Evolutionary conservation across 2,888 invertebrate species (phyloP).

Genomic region (Diloba caeruleocephala): DNA sequence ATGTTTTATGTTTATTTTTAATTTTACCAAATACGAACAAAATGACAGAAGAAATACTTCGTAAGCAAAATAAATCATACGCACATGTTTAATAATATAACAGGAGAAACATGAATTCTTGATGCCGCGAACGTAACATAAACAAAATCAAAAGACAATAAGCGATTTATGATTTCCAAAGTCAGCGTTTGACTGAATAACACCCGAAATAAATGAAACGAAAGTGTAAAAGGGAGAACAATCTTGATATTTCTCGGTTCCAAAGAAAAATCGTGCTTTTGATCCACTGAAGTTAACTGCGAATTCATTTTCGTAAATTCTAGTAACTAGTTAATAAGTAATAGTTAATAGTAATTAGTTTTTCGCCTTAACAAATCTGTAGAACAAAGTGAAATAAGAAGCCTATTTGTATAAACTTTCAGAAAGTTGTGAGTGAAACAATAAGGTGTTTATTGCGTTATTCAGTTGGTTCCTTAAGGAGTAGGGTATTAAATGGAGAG

Average conservation of each 20-base stretch:
- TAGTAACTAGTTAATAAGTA: constrained; percentile 20
- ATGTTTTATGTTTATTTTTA: too few species aligned
- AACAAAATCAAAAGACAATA: constrained; percentile 31
- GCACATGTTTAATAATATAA: constrained; percentile 40
- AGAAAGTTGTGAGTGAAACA: constrained; percentile 19
- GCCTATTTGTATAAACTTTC: constrained; percentile 36
- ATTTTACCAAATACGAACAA: constrained; percentile 9
- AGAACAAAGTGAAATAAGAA: constrained; percentile 8
- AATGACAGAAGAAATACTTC: constrained; percentile 6
- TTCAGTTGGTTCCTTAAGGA: constrained; percentile 4
- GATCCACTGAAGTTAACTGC: constrained; percentile 36
- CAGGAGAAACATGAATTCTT: constrained; percentile 34
- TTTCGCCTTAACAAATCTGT: constrained; percentile 28
- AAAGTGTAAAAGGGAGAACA: constrained; percentile 20
- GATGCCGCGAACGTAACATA: constrained; percentile 21
- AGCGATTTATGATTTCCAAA: constrained; percentile 45
- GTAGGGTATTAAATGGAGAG: constrained; percentile 2
- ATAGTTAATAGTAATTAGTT: too few species aligned
- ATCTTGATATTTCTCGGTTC: constrained; percentile 32
- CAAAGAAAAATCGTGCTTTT: constrained; percentile 35
- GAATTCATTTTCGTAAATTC: constrained; percentile 29
- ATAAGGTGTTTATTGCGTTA: constrained; percentile 31
- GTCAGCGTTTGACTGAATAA: constrained; percentile 34
- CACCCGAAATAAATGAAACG: constrained; percentile 22
- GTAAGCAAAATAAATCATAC: constrained; percentile 36